These are phyloP conservation scores for Omphaloscelis lunosa DNA, from an alignment of 2,888 invertebrate species.

Conservation along the genomic window DNA sequence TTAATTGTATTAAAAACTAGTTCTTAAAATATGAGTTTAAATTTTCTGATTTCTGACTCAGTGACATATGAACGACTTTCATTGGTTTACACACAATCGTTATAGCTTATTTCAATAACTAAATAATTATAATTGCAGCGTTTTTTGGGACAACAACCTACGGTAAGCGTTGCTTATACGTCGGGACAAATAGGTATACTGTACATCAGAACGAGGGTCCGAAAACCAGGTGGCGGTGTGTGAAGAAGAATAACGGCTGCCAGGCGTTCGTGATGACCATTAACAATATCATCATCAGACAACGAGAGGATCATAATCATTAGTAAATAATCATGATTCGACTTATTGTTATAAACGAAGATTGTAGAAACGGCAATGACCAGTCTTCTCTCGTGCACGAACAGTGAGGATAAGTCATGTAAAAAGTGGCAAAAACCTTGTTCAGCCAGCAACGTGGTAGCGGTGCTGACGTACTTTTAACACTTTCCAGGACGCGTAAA, in stretches of 20 bases:
- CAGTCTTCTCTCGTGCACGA: neutral
- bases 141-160: constrained; percentile 78
- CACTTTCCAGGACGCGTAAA: too few relatives aligned
- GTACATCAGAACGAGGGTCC: constrained; percentile 84
- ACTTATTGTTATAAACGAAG: neutral
- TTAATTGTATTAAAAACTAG: too few relatives aligned
- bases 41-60: neutral
- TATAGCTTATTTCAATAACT: constrained; percentile 14
- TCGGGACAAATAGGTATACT: constrained; percentile 77
- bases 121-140: constrained; percentile 67
- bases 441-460: neutral
- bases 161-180: constrained; percentile 82
- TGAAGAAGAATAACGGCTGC: constrained; percentile 77
- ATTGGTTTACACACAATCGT: neutral
- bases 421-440: neutral
- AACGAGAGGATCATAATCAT: constrained; percentile 77
- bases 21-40: neutral
- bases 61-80: neutral
- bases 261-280: constrained; percentile 80
- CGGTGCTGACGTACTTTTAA: neutral
- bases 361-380: too few relatives aligned
- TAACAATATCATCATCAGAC: constrained; percentile 71
- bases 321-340: neutral
- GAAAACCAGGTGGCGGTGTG: constrained; percentile 80
- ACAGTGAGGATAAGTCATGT: neutral